These are phyloP conservation scores for Vulpes ferrilata DNA, from an alignment of 2,113 vertebrate genomes.

Conservation along the genomic window DNA sequence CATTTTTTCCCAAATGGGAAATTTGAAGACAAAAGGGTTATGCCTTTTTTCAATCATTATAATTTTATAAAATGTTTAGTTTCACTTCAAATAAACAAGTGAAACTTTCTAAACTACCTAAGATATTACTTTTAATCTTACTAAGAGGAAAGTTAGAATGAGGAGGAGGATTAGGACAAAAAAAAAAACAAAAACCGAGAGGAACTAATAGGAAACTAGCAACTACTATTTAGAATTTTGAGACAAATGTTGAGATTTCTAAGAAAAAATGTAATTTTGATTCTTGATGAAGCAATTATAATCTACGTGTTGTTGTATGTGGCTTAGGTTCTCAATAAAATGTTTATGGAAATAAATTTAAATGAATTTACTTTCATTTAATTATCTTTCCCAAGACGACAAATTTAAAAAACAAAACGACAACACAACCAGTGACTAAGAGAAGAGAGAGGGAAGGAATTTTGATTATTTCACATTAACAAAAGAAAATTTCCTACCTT, in stretches of 20 bases:
- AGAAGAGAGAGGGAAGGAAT: neutral
- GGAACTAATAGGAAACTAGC: neutral
- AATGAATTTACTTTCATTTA: constrained; percentile 52
- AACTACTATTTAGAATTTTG: neutral
- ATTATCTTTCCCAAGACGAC: constrained; percentile 50
- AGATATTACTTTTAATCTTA: neutral
- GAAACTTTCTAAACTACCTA: neutral
- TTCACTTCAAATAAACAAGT: neutral
- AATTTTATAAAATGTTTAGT: neutral
- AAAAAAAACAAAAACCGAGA: neutral
- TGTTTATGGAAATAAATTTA: neutral
- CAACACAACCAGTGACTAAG: neutral
- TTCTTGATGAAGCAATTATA: neutral
- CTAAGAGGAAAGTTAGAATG: neutral
- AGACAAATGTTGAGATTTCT: neutral
- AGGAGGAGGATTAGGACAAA: neutral
- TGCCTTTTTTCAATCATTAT: neutral
- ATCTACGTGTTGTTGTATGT: neutral
- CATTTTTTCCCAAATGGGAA: neutral
- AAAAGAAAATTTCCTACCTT: neutral
- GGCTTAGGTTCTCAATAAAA: neutral
- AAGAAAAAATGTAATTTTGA: neutral
- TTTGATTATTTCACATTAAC: constrained; percentile 44
- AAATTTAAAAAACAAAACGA: neutral
- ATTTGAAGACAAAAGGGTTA: neutral